phyloP scores from a whole-genome alignment of 2,113 vertebrate genomes.

The Pomatostomus ruficeps region DNA sequence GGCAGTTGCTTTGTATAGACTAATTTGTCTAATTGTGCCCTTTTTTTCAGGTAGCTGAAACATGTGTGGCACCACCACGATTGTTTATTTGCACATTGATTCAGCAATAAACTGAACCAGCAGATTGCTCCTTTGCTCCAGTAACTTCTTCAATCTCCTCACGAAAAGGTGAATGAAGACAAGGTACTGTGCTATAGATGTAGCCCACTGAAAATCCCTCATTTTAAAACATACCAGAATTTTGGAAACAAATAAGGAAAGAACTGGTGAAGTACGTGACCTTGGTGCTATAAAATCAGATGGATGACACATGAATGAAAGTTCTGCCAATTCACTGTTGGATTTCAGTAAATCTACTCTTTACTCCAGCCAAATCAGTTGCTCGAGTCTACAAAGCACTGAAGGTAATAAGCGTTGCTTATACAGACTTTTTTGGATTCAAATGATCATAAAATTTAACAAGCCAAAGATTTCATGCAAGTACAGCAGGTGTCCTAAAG shows the following conservation, averaged over 20 bases:
- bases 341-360: background rate
- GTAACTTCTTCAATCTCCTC: background rate
- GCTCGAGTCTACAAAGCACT: background rate
- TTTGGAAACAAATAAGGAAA: background rate
- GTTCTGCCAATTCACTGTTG: background rate
- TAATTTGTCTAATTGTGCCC: background rate
- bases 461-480: background rate
- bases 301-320: background rate
- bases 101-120: background rate
- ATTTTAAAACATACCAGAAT: background rate
- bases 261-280: background rate
- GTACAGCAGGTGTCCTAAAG: background rate
- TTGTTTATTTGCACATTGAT: background rate
- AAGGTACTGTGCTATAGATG: background rate
- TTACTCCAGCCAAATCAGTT: background rate
- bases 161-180: background rate
- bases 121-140: too few species aligned
- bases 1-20: background rate
- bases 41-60: background rate
- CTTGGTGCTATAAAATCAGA: background rate
- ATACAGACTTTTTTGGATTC: background rate
- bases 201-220: background rate
- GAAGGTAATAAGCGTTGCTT: background rate
- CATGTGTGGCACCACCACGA: background rate
- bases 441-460: background rate